Percentiles rank a stretch among this genome's conserved stretches.
These are phyloP conservation scores for Allolobophora icterica DNA, from an alignment of 2,888 invertebrate species.

Conservation along the genomic window DNA sequence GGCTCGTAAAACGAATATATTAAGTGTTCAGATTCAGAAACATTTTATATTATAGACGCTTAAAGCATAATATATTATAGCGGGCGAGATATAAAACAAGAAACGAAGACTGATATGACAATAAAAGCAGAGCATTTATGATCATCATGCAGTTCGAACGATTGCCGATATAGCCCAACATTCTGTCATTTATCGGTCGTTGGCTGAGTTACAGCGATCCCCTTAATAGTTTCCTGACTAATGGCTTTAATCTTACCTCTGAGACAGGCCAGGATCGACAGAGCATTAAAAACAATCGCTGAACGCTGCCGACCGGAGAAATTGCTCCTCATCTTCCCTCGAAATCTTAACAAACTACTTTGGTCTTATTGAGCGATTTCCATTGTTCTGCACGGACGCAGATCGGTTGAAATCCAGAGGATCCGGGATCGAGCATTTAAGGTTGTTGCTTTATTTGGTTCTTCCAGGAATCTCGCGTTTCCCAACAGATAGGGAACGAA, in stretches of 20 bases:
- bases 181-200: background rate
- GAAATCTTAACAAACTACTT: background rate
- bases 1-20: no score
- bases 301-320: background rate
- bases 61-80: background rate
- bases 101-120: background rate
- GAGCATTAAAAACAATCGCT: slow-evolving; percentile 6
- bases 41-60: background rate
- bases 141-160: background rate
- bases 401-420: background rate
- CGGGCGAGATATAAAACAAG: background rate
- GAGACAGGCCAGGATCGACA: slow-evolving; percentile 10
- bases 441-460: background rate
- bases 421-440: background rate
- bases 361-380: background rate
- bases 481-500: background rate
- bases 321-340: background rate
- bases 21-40: background rate
- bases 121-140: background rate
- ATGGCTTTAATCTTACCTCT: slow-evolving; percentile 17
- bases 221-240: background rate
- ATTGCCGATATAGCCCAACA: background rate
- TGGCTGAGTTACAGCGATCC: background rate
- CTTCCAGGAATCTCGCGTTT: background rate
- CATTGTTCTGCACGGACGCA: background rate